Percentiles rank a stretch among this genome's conserved stretches.
Evolutionary conservation across 2,797 vertebrate genomes (phyloP).

Genomic region (Lepilemur ruficaudatus): DNA sequence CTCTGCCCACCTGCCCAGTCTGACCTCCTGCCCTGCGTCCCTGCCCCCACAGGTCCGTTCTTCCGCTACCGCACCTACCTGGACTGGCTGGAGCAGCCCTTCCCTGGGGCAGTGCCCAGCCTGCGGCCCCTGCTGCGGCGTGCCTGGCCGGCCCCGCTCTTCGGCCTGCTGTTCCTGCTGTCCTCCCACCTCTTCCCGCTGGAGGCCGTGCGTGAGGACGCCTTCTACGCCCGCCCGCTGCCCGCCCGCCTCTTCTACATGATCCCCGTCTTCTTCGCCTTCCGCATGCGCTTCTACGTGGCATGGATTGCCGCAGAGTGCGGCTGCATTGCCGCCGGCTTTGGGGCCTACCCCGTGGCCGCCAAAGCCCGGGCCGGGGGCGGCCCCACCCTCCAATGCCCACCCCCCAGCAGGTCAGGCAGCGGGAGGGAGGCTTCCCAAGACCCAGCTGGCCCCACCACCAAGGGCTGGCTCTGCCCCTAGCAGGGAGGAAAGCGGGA

Average conservation of each 20-base stretch:
- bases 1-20: neutral
- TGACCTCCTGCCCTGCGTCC: neutral
- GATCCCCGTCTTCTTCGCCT: conserved; percentile 92
- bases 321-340: conserved; percentile 91
- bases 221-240: conserved; percentile 88
- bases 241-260: conserved; percentile 93
- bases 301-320: conserved; percentile 94
- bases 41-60: conserved; percentile 88
- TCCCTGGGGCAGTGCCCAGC: conserved; percentile 85
- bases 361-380: conserved; percentile 90
- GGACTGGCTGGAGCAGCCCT: conserved; percentile 92
- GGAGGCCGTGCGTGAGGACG: conserved; percentile 87
- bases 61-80: conserved; percentile 92
- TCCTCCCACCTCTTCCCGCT: conserved; percentile 90
- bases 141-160: conserved; percentile 89
- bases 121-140: conserved; percentile 88
- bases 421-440: conserved; percentile 68
- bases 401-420: conserved; percentile 78
- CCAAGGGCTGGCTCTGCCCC: conserved; percentile 56
- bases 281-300: conserved; percentile 95
- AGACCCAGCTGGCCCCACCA: conserved; percentile 51
- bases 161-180: conserved; percentile 88
- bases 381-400: conserved; percentile 90
- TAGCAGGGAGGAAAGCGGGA: conserved; percentile 60
- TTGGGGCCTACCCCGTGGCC: conserved; percentile 92